Percentiles rank a stretch among this genome's conserved stretches.
Conservation (phyloP, 2,113 vertebrate genomes). For the Ptilonorhynchus violaceus region DNA sequence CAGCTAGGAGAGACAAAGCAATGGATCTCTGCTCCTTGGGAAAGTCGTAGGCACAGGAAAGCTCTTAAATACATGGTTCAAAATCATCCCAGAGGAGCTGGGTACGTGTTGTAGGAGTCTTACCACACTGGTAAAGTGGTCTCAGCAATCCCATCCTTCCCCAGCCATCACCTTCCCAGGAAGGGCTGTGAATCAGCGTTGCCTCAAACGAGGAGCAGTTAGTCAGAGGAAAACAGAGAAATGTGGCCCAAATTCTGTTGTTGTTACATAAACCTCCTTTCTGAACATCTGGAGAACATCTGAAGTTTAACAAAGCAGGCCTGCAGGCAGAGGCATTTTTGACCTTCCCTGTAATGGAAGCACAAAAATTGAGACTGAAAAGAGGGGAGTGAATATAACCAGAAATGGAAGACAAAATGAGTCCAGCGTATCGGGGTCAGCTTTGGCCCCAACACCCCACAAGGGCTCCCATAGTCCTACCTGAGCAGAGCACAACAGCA, state of each 20-base stretch:
- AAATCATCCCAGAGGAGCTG: background rate
- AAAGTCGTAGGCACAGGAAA: background rate
- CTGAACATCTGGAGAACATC: constrained; percentile 60
- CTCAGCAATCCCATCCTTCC: background rate
- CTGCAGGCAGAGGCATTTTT: constrained; percentile 32
- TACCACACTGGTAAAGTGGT: background rate
- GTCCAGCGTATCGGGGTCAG: fast-evolving
- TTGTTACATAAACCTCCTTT: background rate
- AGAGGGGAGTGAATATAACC: background rate
- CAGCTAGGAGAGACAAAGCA: background rate
- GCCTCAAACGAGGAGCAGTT: background rate
- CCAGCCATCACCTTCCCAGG: background rate
- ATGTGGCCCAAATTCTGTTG: background rate
- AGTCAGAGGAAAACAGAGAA: constrained; percentile 13
- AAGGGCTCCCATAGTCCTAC: background rate
- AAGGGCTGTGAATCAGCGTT: background rate
- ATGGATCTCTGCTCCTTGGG: background rate
- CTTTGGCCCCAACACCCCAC: background rate
- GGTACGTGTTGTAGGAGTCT: background rate
- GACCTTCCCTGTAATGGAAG: constrained; percentile 22
- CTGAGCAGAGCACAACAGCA: background rate
- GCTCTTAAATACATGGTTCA: background rate
- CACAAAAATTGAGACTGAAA: background rate
- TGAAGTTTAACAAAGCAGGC: constrained; percentile 35
- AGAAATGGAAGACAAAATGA: background rate